Evolutionary conservation across 1,140 invertebrate species (phyloP).

Genomic region (Drosophila cardini): DNA sequence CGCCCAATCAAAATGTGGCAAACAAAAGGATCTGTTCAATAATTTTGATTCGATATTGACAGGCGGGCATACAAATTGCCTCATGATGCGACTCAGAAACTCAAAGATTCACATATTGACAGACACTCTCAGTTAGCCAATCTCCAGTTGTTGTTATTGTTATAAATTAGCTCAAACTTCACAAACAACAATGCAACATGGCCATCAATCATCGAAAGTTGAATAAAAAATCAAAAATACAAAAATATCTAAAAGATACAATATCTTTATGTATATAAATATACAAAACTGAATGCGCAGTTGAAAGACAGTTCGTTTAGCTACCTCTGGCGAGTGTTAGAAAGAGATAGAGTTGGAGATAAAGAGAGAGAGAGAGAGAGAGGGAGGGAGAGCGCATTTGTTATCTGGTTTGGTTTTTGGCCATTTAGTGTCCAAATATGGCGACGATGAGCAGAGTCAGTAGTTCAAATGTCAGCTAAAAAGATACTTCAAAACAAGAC

Average conservation of each 20-base stretch:
- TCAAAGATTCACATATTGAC: slow-evolving; percentile 4
- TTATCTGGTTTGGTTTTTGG: slow-evolving; percentile 47
- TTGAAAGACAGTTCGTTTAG: slow-evolving; percentile 71
- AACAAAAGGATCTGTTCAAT: slow-evolving; percentile 74
- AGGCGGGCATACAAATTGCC: slow-evolving; percentile 75
- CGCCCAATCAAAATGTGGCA: slow-evolving; percentile 67
- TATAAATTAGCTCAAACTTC: slow-evolving; percentile 80
- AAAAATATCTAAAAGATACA: neutral
- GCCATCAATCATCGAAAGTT: slow-evolving; percentile 68
- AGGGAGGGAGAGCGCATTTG: neutral
- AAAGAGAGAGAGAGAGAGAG: neutral
- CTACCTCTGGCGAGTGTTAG: slow-evolving; percentile 27
- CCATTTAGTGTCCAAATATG: slow-evolving; percentile 56
- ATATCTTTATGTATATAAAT: slow-evolving; percentile 8
- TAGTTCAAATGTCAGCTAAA: slow-evolving; percentile 50
- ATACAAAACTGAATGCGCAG: slow-evolving; percentile 30
- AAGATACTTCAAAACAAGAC: slow-evolving; percentile 44
- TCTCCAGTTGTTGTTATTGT: slow-evolving; percentile 59
- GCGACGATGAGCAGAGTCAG: slow-evolving; percentile 40
- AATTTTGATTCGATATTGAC: slow-evolving; percentile 77
- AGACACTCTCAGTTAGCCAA: slow-evolving; percentile 31
- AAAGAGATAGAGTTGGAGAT: neutral
- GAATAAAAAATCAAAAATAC: slow-evolving; percentile 5
- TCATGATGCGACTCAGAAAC: slow-evolving; percentile 44
- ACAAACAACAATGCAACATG: slow-evolving; percentile 64